Evolutionary conservation across 2,888 invertebrate species (phyloP).

Genomic region (Caenorhabditis sp.): DNA sequence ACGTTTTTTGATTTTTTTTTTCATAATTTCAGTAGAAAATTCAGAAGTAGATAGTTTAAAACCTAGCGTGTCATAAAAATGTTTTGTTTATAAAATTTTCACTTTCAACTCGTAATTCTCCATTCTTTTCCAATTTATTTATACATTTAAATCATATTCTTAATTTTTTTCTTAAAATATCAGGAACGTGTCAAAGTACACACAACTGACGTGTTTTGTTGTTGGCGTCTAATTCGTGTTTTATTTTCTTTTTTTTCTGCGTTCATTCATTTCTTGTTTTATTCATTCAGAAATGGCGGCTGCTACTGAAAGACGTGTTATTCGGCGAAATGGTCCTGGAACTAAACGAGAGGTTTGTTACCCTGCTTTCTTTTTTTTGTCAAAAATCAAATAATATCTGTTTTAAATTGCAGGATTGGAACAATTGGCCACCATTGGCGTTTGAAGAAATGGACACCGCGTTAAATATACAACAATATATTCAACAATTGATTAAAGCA

Average conservation of each 20-base stretch:
- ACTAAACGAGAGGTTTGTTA: conserved; percentile 63
- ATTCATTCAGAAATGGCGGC: conserved; percentile 19
- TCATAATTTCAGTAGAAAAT: too few relatives aligned
- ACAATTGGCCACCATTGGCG: conserved; percentile 89
- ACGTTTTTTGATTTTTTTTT: too few relatives aligned
- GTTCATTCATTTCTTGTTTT: not conserved
- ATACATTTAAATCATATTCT: too few relatives aligned
- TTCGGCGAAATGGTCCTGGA: conserved; percentile 61
- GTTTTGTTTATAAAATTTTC: too few relatives aligned
- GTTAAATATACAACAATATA: conserved; percentile 95
- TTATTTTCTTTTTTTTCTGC: conserved; percentile 2
- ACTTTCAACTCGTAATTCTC: too few relatives aligned
- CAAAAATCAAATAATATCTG: too few relatives aligned
- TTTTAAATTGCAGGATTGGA: conserved; percentile 89
- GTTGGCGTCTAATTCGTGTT: not conserved
- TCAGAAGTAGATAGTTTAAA: too few relatives aligned
- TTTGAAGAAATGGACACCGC: conserved; percentile 99
- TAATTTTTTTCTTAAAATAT: not conserved
- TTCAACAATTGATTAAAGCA: conserved; percentile 92
- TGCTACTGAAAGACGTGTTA: conserved; percentile 25
- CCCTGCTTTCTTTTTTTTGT: too few relatives aligned
- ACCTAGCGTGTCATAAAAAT: too few relatives aligned
- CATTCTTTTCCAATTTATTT: not conserved
- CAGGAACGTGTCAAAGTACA: not conserved
- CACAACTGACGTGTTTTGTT: not conserved